A percentile compares a stretch with the other conserved stretches of the same genome.
These are phyloP conservation scores for Sebastes baramenuke DNA, from an alignment of 2,797 vertebrate genomes.

Conservation along the genomic window DNA sequence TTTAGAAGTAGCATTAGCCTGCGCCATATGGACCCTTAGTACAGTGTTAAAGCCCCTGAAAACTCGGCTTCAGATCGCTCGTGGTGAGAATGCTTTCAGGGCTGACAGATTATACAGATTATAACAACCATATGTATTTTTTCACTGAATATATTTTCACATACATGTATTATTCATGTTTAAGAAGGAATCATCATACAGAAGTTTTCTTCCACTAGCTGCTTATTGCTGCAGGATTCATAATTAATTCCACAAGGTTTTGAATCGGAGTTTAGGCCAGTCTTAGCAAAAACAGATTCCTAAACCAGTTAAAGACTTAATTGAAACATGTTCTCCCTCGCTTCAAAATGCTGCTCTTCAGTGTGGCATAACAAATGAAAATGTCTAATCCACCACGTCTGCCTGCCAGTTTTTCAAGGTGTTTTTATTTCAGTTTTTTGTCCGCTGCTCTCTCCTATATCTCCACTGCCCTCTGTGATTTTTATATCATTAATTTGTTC, in stretches of 20 bases:
- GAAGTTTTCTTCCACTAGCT: not conserved
- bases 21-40: not conserved
- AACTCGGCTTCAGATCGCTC: not conserved
- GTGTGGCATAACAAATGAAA: not conserved
- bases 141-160: not conserved
- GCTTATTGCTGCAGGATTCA: not conserved
- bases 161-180: slow-evolving; percentile 17
- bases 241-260: not conserved
- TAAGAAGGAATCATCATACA: not conserved
- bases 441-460: not conserved
- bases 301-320: not conserved
- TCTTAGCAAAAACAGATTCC: not conserved
- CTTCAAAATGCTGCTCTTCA: not conserved
- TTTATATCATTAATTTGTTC: not conserved
- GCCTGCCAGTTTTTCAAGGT: not conserved
- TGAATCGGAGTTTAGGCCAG: not conserved
- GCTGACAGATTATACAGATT: not conserved
- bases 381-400: not conserved
- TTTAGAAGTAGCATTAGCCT: not conserved
- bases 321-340: not conserved
- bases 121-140: not conserved
- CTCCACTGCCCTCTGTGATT: not conserved
- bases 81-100: not conserved
- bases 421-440: not conserved
- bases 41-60: not conserved